Evolutionary conservation across 2,113 vertebrate genomes (phyloP), one percentile per base, ranked within the genome.

Genomic region (Malurus alboscapulatus): DNA sequence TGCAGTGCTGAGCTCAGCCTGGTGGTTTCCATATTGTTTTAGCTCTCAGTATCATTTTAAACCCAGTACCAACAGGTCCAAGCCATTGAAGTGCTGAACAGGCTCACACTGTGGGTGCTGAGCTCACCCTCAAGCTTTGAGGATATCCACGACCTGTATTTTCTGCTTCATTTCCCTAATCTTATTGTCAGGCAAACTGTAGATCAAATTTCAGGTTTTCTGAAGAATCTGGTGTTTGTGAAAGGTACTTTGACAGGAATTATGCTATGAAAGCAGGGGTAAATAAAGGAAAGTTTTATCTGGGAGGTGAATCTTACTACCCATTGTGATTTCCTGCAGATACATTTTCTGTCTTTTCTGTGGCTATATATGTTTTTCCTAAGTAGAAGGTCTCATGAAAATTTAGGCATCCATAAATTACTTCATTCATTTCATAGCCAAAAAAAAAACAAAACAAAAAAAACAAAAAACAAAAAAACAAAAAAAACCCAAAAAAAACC

Each of bases 281-380:
- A 16, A 26, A 75, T 91, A 94, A 85, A 95, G 14, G 32, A 79
- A 69, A 29, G 29, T 78, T 84, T 83, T 62, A 26, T 91, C 80
- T 93, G 86, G 82, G 80, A 95, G 67, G 29, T 73, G 24, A 55
- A 51, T 75, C 38, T 40, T 15, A 19, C 16, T 34, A 47, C 65
- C 34, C 6, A 1, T 90, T 97, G 72, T 93, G 83, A 87, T 95
- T 96, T 97, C 88, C 55, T 71, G 42, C 59, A 78, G 47, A 24
- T 50, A 27, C 0, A 1, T 38, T 24, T n/a, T 36, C 61, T n/a
- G 26, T 47, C 32, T 32, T 63, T 2, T 54, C 27, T 84, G 3
- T 94, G 80, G 36, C 69, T 93, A 50, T 19, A 4, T 92, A 91
- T 91, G 71, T n/a, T 94, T 94, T 95, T 92, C 38, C 47, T 75